Percentiles rank a stretch among this genome's conserved stretches.
phyloP scores from a whole-genome alignment of 2,797 vertebrate genomes.

The Myiotriccus ornatus region DNA sequence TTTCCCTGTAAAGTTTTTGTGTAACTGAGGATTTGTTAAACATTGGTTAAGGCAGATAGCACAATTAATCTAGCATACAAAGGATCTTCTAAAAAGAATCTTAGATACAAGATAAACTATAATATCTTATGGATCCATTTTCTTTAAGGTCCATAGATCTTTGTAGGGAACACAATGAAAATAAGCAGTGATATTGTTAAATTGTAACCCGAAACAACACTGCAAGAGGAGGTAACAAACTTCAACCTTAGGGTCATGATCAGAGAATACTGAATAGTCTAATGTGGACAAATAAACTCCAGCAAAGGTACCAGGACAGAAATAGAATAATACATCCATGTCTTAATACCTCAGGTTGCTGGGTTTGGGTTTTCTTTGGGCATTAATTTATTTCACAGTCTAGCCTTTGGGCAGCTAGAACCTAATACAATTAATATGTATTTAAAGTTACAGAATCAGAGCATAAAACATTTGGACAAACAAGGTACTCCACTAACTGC shows the following conservation, averaged over 20 bases:
- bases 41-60: not conserved
- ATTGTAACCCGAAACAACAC: not conserved
- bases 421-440: not conserved
- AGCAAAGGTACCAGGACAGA: not conserved
- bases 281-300: not conserved
- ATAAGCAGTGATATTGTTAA: not conserved
- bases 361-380: not conserved
- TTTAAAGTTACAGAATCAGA: not conserved
- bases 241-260: not conserved
- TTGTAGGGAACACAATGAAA: not conserved
- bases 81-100: not conserved
- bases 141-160: not conserved
- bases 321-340: not conserved
- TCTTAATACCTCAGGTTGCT: not conserved
- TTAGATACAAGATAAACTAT: not conserved
- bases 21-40: not conserved
- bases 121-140: not conserved
- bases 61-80: not conserved
- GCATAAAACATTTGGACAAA: not conserved
- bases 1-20: not conserved
- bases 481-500: not conserved
- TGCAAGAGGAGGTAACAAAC: not conserved
- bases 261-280: not conserved
- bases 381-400: not conserved
- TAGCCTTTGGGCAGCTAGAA: not conserved